phyloP scores from a whole-genome alignment of 2,797 vertebrate genomes.

The Peromyscus melanophrys region DNA sequence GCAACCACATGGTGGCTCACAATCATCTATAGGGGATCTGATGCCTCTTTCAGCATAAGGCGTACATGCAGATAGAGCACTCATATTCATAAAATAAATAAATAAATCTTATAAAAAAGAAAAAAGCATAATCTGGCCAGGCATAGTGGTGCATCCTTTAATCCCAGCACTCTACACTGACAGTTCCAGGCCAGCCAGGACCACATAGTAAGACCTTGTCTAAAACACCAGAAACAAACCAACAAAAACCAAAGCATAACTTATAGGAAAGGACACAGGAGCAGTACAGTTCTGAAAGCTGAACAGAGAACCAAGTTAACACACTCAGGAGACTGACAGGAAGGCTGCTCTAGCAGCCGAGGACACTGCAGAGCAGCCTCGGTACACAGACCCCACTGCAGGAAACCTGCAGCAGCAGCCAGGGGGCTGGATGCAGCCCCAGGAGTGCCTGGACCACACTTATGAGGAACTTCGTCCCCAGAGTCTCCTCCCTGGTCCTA shows the following conservation, averaged over 20 bases:
- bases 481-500: background rate
- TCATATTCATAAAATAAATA: background rate
- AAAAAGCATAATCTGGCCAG: background rate
- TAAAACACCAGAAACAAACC: background rate
- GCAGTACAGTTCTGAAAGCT: constrained; percentile 11
- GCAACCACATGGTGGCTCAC: background rate
- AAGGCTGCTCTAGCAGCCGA: background rate
- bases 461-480: background rate
- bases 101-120: no score
- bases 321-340: constrained; percentile 14
- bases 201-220: background rate
- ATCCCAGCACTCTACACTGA: background rate
- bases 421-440: background rate
- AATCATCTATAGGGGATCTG: background rate
- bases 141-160: background rate
- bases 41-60: background rate
- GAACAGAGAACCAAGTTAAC: background rate
- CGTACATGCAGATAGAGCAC: background rate
- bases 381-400: background rate
- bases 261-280: constrained; percentile 15
- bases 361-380: background rate
- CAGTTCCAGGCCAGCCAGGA: background rate
- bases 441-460: background rate
- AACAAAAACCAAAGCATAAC: background rate
- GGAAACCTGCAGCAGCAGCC: background rate